Evolutionary conservation across 2,888 invertebrate genomes (phyloP).

Genomic region (Mesorhabditis sp.): DNA sequence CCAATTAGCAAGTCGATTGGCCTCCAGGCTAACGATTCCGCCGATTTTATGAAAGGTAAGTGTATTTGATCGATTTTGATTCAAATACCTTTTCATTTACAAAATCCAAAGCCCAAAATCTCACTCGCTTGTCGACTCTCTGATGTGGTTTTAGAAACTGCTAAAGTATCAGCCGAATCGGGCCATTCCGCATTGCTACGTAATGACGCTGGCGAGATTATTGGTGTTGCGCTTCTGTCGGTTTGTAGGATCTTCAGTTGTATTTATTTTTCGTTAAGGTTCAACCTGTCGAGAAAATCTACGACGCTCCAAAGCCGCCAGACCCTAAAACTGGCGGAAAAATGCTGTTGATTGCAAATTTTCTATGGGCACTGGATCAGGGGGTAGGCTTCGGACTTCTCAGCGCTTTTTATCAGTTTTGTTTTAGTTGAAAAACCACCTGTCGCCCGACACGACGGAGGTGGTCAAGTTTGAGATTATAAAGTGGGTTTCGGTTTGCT

Average conservation of each 20-base stretch:
- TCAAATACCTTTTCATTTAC: no score
- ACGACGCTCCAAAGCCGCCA: neutral
- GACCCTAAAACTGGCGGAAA: neutral
- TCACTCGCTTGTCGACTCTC: no score
- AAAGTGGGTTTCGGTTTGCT: constrained; percentile 1
- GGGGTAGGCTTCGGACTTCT: neutral
- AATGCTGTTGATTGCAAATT: neutral
- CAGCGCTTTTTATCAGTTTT: neutral
- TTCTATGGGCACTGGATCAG: neutral
- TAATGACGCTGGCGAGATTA: constrained; percentile 2
- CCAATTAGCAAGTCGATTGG: neutral
- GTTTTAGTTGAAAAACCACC: neutral
- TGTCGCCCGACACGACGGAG: neutral
- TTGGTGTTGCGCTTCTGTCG: neutral
- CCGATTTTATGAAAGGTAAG: neutral
- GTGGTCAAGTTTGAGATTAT: neutral
- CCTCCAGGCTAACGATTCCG: neutral
- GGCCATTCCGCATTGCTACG: neutral
- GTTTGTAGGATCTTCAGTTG: neutral
- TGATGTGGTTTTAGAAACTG: neutral
- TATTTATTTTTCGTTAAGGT: neutral
- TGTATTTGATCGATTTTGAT: neutral
- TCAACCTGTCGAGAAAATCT: neutral
- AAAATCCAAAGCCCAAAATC: neutral
- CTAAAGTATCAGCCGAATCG: neutral